Evolutionary conservation across 2,888 invertebrate species (phyloP).

Genomic region (Thelaira solivaga): DNA sequence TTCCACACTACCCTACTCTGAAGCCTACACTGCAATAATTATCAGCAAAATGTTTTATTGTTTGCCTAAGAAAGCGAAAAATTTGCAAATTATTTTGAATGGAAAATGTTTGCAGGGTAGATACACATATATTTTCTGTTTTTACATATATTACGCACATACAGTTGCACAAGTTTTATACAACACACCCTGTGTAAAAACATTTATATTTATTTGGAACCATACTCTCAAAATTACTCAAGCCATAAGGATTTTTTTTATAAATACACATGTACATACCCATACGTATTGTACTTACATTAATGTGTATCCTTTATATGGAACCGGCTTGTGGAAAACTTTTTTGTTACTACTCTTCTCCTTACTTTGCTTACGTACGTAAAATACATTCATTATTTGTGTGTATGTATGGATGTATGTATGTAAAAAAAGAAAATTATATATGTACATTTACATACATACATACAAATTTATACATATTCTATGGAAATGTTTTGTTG

Average conservation of each 20-base stretch:
- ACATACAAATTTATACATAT: background rate
- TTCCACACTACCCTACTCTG: no score
- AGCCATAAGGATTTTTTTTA: constrained; percentile 15
- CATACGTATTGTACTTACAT: background rate
- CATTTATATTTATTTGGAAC: background rate
- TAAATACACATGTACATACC: background rate
- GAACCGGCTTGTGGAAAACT: constrained; percentile 36
- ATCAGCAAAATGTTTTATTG: no score
- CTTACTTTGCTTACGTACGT: background rate
- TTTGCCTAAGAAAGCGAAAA: no score
- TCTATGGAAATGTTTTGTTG: constrained; percentile 3
- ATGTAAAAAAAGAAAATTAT: background rate
- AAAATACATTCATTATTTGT: background rate
- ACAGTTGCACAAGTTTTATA: background rate
- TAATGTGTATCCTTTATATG: constrained; percentile 17
- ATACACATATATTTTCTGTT: background rate
- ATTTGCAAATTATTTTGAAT: no score
- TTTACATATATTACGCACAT: background rate
- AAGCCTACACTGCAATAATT: no score
- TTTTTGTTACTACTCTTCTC: background rate
- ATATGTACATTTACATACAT: background rate
- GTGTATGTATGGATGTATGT: background rate
- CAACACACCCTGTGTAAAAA: background rate
- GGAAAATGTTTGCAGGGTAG: no score
- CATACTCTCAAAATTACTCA: constrained; percentile 13